phyloP scores from a whole-genome alignment of 2,888 invertebrate genomes.

The Chirona hameri region DNA sequence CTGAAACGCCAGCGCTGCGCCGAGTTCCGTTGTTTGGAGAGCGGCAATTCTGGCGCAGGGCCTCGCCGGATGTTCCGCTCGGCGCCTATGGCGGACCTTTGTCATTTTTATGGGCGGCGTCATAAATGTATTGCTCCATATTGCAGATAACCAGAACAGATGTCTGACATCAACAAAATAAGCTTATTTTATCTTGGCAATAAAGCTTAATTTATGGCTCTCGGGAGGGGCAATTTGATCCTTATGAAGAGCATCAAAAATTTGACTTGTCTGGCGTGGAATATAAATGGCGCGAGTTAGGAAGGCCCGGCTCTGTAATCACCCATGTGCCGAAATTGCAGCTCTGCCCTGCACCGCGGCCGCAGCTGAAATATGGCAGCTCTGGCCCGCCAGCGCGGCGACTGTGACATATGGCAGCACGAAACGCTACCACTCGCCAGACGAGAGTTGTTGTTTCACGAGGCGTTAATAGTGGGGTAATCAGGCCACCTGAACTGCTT shows the following conservation, averaged over 20 bases:
- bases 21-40: not conserved
- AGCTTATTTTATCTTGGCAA: slow-evolving; percentile 52
- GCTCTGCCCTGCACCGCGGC: not conserved
- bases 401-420: not conserved
- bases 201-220: slow-evolving; percentile 51
- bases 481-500: not conserved
- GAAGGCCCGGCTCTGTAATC: not conserved
- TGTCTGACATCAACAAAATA: slow-evolving; percentile 52
- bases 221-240: slow-evolving; percentile 45
- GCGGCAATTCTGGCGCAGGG: not conserved
- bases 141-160: slow-evolving; percentile 46
- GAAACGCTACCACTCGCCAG: not conserved
- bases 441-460: not conserved
- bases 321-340: not conserved
- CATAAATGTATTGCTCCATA: slow-evolving; percentile 44
- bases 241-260: slow-evolving; percentile 32
- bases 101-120: slow-evolving; percentile 41
- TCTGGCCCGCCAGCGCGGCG: not conserved
- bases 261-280: slow-evolving; percentile 25
- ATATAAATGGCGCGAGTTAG: slow-evolving; percentile 5
- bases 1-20: not conserved
- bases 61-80: not conserved
- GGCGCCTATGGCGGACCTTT: slow-evolving; percentile 33
- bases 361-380: not conserved
- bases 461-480: not conserved